Conservation (phyloP, 2,888 invertebrate species). For the Artemia sinica region DNA sequence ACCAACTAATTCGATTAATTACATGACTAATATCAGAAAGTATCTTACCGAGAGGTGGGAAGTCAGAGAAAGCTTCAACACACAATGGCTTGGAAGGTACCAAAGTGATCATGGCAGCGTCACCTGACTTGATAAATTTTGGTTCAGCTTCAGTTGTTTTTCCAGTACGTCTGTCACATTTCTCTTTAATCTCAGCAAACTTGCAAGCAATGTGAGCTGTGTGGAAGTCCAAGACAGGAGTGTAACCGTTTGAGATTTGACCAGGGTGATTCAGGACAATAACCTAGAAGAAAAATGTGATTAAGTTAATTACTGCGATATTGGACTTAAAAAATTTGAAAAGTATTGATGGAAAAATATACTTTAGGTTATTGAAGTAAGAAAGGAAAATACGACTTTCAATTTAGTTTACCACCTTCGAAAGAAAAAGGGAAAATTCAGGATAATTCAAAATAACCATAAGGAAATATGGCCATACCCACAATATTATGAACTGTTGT, state of each 20-base stretch:
- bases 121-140: conserved; percentile 88
- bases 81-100: conserved; percentile 93
- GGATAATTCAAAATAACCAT: too few relatives aligned
- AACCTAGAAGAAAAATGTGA: conserved; percentile 40
- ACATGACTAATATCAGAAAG: too few relatives aligned
- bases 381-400: too few relatives aligned
- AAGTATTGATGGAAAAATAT: too few relatives aligned
- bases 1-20: too few relatives aligned
- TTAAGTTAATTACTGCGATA: too few relatives aligned
- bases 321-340: not conserved
- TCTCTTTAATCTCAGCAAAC: conserved; percentile 94
- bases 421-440: too few relatives aligned
- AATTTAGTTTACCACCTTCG: too few relatives aligned
- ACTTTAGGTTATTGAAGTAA: too few relatives aligned
- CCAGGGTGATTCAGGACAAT: conserved; percentile 99
- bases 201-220: conserved; percentile 99
- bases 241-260: conserved; percentile 95
- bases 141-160: conserved; percentile 81
- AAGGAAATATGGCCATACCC: too few relatives aligned
- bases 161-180: conserved; percentile 97
- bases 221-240: conserved; percentile 98
- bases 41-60: conserved; percentile 65
- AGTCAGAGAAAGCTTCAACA: conserved; percentile 94
- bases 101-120: conserved; percentile 85
- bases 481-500: too few relatives aligned